phyloP scores from a whole-genome alignment of 2,797 vertebrate species.

The Xenops minutus region DNA sequence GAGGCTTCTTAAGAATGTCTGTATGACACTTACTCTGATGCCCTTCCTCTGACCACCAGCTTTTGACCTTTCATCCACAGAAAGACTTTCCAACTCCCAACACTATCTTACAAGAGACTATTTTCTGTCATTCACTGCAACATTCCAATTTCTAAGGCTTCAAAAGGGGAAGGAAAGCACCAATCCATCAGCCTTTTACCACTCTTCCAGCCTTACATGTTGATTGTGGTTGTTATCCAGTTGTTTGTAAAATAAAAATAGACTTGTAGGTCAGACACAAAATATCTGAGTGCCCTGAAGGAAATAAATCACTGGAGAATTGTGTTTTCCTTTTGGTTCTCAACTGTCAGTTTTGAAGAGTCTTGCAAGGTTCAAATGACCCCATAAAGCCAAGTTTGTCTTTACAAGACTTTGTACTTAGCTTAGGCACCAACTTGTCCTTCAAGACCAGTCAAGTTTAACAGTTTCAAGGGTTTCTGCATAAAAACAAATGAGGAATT shows the following conservation, averaged over 20 bases:
- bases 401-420: background rate
- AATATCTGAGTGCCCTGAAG: background rate
- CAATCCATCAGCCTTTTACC: background rate
- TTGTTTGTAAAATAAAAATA: background rate
- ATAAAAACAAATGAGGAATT: background rate
- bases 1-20: conserved; percentile 35
- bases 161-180: background rate
- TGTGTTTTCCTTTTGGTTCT: background rate
- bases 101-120: background rate
- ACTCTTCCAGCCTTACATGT: background rate
- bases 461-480: background rate
- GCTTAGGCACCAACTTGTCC: background rate
- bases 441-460: background rate
- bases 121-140: conserved; percentile 3
- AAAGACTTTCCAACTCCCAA: background rate
- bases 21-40: background rate
- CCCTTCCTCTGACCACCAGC: conserved; percentile 17
- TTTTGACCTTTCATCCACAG: conserved; percentile 32
- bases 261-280: background rate
- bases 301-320: background rate
- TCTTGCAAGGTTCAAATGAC: background rate
- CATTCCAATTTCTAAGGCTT: background rate
- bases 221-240: background rate
- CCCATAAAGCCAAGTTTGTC: background rate
- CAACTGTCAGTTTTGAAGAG: background rate